Evolutionary conservation across 2,797 vertebrate species (phyloP).

Genomic region (Myotis findleyi): DNA sequence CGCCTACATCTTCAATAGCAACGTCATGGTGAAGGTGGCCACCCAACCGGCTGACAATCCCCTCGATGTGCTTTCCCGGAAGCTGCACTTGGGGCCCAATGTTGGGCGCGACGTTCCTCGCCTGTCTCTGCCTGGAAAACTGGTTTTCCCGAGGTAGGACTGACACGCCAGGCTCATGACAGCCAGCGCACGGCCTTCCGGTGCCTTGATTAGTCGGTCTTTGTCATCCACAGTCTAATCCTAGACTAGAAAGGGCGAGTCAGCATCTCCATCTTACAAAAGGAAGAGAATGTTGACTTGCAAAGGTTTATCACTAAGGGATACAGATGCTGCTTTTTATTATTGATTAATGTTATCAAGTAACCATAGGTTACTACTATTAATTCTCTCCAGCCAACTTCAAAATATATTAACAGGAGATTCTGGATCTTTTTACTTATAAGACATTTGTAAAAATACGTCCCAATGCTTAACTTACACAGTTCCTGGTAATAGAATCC

Average conservation of each 20-base stretch:
- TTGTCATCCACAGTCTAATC: background rate
- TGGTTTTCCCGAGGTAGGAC: conserved; percentile 97
- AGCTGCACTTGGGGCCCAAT: conserved; percentile 97
- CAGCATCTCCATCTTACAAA: background rate
- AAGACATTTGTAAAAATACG: conserved; percentile 27
- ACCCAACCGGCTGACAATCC: conserved; percentile 99
- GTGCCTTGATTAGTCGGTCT: background rate
- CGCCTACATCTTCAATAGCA: conserved; percentile 99
- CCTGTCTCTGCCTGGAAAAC: conserved; percentile 97
- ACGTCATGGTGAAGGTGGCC: conserved; percentile 99
- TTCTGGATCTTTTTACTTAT: background rate
- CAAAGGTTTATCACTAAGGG: background rate
- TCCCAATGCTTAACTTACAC: conserved; percentile 12
- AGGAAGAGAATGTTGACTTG: background rate
- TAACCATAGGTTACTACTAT: background rate
- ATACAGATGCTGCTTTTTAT: background rate
- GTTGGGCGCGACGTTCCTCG: conserved; percentile 97
- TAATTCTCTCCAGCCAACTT: background rate
- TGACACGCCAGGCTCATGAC: background rate
- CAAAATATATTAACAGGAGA: background rate
- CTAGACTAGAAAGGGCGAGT: background rate
- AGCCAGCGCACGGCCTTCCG: background rate
- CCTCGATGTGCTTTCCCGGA: conserved; percentile 97
- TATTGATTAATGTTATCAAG: background rate
- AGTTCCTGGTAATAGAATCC: background rate